Evolutionary conservation across 2,113 vertebrate genomes (phyloP), one percentile per base, ranked within the genome.

Genomic region (Cyprinus carpio): DNA sequence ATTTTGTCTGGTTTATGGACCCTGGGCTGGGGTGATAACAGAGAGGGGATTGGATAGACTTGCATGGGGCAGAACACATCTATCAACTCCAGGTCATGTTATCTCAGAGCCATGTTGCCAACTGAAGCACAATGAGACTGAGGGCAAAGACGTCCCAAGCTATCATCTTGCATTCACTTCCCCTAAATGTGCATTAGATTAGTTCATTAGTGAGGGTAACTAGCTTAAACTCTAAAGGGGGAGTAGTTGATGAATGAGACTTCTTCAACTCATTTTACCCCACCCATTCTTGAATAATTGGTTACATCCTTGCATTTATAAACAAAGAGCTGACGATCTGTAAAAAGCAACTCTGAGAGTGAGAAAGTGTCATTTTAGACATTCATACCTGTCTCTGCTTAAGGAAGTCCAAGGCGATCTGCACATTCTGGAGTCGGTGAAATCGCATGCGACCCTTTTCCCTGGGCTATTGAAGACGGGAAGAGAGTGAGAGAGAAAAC

Each of bases 371-470:
- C 16, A n/a, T 51, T 72, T 23, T n/a, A 34, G 20, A 75, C 6
- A 46, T 6, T 23, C 60, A 23, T 86, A 95, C 94, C 93, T 95
- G 94, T 95, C 94, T 94, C 89, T 95, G 94, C 86, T 95, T 95
- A 74, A 95, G 94, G 90, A 95, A 95, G 91, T 95, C 93, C 90
- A 95, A 86, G 0, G 94, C 94, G 25, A 95, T 95, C 87, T 94
- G 93, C 81, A 95, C 94, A 86, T 95, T 95, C 88, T 95, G 94
- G 58, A 95, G 92, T 84, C 94, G 90, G 88, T 95, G 94, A 88
- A 95, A 95, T 82, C 94, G 92, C 94, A 95, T 95, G 2, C 94
- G 93, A 2, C 94, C 94, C 80, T 95, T 95, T 92, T 95, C 94
- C 90, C 94, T 93, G 84, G 94, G 93, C 94, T 95, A 90, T 0